phyloP scores from a whole-genome alignment of 2,888 invertebrate species.

The Heteromyza rotundicornis region DNA sequence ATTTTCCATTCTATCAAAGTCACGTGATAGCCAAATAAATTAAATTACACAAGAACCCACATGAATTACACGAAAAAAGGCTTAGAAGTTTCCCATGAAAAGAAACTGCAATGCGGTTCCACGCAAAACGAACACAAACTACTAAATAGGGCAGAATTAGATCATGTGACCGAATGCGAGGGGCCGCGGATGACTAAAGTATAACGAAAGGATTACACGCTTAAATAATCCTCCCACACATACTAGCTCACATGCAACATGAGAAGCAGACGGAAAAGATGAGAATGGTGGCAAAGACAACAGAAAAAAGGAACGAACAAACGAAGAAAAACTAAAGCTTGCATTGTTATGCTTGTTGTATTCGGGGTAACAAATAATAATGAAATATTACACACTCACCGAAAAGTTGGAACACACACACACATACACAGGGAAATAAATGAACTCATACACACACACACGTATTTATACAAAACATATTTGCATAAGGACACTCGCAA shows the following conservation, averaged over 20 bases:
- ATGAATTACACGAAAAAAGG: not conserved
- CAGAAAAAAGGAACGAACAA: not conserved
- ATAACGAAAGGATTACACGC: constrained; percentile 4
- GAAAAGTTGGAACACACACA: not conserved
- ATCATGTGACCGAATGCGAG: not conserved
- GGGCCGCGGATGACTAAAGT: constrained; percentile 2
- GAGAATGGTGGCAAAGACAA: not conserved
- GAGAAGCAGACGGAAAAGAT: not conserved
- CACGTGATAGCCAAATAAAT: not conserved
- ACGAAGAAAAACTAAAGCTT: not conserved
- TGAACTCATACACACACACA: no score
- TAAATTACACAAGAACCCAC: no score
- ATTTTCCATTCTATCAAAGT: no score
- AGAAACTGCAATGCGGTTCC: constrained; percentile 1
- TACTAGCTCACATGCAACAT: not conserved
- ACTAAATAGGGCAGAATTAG: not conserved
- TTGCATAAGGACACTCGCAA: not conserved
- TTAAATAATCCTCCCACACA: not conserved
- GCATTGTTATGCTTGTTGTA: not conserved
- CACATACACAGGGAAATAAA: not conserved
- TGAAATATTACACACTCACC: constrained; percentile 2
- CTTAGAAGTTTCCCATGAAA: not conserved
- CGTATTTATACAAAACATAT: not conserved
- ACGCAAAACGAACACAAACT: not conserved
- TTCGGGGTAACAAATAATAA: not conserved